These are phyloP conservation scores for Wiebesia pumilae DNA, from an alignment of 1,140 invertebrate genomes.

Conservation along the genomic window DNA sequence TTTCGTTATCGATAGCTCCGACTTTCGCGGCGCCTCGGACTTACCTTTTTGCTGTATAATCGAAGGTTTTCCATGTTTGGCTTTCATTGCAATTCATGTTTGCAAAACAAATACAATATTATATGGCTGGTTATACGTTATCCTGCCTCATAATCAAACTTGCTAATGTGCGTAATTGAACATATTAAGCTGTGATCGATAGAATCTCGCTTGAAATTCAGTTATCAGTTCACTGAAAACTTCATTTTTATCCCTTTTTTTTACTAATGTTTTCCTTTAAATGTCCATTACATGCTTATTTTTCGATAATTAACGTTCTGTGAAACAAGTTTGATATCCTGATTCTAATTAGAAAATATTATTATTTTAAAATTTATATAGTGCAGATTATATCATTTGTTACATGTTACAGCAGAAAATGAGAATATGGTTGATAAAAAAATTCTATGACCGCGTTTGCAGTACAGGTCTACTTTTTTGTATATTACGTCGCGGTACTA, in stretches of 20 bases:
- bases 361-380: not conserved
- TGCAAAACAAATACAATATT: no score
- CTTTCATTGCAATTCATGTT: no score
- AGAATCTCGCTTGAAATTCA: no score
- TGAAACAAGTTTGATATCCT: not conserved
- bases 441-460: not conserved
- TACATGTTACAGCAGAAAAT: not conserved
- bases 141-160: no score
- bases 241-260: not conserved
- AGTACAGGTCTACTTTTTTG: conserved; percentile 20
- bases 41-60: no score
- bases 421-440: not conserved
- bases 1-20: not conserved
- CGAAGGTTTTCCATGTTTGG: no score
- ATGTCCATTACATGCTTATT: not conserved
- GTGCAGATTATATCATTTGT: not conserved
- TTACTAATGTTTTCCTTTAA: not conserved
- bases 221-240: no score
- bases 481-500: not conserved
- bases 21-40: no score
- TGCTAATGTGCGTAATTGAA: no score
- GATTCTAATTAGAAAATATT: not conserved
- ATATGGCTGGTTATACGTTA: no score
- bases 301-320: not conserved
- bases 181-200: no score